A percentile compares a stretch with the other conserved stretches of the same genome.
Conservation (phyloP, 2,888 invertebrate species). For the Meteorus cinctellus region DNA sequence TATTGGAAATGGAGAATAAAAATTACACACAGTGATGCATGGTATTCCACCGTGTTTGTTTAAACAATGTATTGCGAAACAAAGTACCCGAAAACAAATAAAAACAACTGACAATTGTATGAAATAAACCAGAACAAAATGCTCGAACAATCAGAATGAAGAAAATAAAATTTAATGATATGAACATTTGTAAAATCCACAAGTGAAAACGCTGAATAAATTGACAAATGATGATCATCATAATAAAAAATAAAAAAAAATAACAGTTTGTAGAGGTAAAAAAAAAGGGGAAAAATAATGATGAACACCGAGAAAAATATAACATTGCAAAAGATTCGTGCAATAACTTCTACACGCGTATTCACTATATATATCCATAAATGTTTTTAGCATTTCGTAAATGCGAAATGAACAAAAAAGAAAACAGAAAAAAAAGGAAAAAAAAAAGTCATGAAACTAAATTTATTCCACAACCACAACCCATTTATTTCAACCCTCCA, state of each 20-base stretch:
- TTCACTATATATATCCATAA: constrained; percentile 3
- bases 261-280: background rate
- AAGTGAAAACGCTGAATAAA: background rate
- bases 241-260: background rate
- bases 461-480: background rate
- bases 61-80: constrained; percentile 17
- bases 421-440: background rate
- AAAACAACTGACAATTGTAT: no score
- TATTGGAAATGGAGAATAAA: no score
- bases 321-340: constrained; percentile 9
- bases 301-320: constrained; percentile 15
- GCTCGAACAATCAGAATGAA: constrained; percentile 64
- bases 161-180: constrained; percentile 38
- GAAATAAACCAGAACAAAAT: constrained; percentile 51
- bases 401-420: background rate
- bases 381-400: background rate
- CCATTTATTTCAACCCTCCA: background rate
- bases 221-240: no score
- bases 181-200: constrained; percentile 23
- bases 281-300: constrained; percentile 12
- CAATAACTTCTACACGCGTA: background rate
- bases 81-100: constrained; percentile 24
- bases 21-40: no score
- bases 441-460: background rate
- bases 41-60: no score